Conservation (phyloP, 2,888 invertebrate genomes). For the Hermaeophaga mercurialis region DNA sequence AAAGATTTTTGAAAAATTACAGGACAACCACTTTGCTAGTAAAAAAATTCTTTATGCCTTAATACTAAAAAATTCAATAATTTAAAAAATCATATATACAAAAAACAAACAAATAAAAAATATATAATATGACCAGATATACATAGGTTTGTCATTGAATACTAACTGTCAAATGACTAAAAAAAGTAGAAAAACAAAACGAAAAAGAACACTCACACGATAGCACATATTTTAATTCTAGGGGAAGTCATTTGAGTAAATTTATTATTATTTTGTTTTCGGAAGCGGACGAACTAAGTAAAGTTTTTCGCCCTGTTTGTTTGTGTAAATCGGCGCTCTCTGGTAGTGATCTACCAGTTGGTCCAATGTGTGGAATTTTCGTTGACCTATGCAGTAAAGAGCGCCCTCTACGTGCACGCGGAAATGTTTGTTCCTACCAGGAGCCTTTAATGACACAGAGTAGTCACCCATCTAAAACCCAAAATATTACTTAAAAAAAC, state of each 20-base stretch:
- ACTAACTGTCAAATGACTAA: constrained; percentile 15
- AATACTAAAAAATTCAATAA: constrained; percentile 38
- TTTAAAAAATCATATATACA: constrained; percentile 44
- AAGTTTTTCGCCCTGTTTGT: constrained; percentile 96
- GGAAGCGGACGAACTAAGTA: constrained; percentile 95
- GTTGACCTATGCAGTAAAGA: constrained; percentile 96
- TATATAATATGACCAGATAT: constrained; percentile 44
- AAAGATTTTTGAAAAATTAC: no score
- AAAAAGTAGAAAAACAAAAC: constrained; percentile 30
- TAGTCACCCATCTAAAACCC: constrained; percentile 88
- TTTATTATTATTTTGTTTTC: constrained; percentile 58
- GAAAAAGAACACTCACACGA: constrained; percentile 33
- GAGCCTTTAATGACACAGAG: constrained; percentile 97
- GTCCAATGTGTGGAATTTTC: constrained; percentile 94
- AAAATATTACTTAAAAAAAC: background rate
- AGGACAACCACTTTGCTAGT: constrained; percentile 11
- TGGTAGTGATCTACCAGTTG: constrained; percentile 98
- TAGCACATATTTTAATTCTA: constrained; percentile 34
- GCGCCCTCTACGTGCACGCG: constrained; percentile 94
- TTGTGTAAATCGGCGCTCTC: constrained; percentile 97
- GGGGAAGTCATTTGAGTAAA: constrained; percentile 23
- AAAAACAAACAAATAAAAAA: constrained; percentile 39
- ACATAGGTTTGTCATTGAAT: constrained; percentile 28
- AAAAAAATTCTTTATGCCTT: constrained; percentile 29
- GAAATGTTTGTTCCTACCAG: constrained; percentile 98